Conservation (phyloP, 1,140 invertebrate genomes). For the Oncopeltus fasciatus region DNA sequence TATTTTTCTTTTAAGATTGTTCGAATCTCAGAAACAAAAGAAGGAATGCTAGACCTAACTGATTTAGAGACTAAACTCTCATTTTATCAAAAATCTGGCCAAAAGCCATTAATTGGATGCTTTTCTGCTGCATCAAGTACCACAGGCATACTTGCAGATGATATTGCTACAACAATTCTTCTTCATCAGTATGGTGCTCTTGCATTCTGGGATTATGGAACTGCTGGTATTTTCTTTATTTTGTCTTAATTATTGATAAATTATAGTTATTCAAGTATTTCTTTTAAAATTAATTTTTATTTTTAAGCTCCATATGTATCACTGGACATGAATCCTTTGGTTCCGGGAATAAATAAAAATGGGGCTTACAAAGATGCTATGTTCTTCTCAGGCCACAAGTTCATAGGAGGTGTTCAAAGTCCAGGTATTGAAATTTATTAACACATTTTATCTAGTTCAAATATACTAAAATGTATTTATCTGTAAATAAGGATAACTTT, state of each 20-base stretch:
- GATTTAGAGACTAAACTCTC: constrained; percentile 60
- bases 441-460: too few species aligned
- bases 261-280: not conserved
- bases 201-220: constrained; percentile 81
- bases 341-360: constrained; percentile 46
- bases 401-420: constrained; percentile 76
- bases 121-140: constrained; percentile 79
- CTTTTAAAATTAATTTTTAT: too few species aligned
- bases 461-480: too few species aligned
- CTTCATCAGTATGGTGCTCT: constrained; percentile 70
- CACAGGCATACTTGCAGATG: constrained; percentile 74
- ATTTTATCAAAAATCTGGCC: constrained; percentile 35
- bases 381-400: constrained; percentile 82
- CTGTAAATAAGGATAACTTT: too few species aligned
- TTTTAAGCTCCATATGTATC: constrained; percentile 54
- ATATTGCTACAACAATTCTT: constrained; percentile 63
- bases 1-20: constrained; percentile 57
- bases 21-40: constrained; percentile 56
- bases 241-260: not conserved
- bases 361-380: constrained; percentile 75
- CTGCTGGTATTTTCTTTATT: constrained; percentile 38
- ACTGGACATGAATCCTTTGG: constrained; percentile 74
- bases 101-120: constrained; percentile 59
- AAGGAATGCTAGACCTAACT: constrained; percentile 62
- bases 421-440: too few species aligned